These are phyloP conservation scores for Leptinotarsa tumamoca DNA, from an alignment of 2,888 invertebrate genomes.

Conservation along the genomic window DNA sequence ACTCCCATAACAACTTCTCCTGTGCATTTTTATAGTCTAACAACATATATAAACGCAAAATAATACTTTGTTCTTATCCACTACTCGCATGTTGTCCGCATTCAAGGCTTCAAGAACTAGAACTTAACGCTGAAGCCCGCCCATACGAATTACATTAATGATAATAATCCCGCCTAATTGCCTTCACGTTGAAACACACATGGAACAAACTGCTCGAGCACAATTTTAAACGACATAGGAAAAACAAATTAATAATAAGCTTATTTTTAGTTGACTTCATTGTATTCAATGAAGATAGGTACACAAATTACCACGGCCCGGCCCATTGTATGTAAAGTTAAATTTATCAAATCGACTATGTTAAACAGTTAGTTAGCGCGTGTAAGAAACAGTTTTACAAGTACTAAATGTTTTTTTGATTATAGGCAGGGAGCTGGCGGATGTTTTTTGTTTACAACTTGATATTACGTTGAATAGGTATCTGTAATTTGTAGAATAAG, in stretches of 20 bases:
- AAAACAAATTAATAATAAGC: conserved; percentile 40
- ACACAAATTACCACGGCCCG: conserved; percentile 37
- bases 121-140: background rate
- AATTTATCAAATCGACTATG: conserved; percentile 43
- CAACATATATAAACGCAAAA: background rate
- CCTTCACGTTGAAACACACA: conserved; percentile 19
- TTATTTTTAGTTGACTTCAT: conserved; percentile 39
- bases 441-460: background rate
- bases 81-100: too few species aligned
- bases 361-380: conserved; percentile 41
- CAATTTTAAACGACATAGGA: conserved; percentile 24
- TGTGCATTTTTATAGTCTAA: too few species aligned
- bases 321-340: conserved; percentile 47
- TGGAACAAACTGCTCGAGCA: conserved; percentile 14
- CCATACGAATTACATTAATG: conserved; percentile 13
- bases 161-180: conserved; percentile 15
- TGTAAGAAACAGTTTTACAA: conserved; percentile 27
- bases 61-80: background rate
- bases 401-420: background rate
- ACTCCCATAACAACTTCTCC: too few species aligned
- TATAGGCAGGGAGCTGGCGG: conserved; percentile 2
- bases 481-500: too few species aligned
- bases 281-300: conserved; percentile 47
- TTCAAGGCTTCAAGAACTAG: background rate
- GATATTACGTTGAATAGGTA: too few species aligned